Evolutionary conservation across 2,888 invertebrate species (phyloP), one percentile per base, ranked within the genome.

Genomic region (Muschampia plurimacula): DNA sequence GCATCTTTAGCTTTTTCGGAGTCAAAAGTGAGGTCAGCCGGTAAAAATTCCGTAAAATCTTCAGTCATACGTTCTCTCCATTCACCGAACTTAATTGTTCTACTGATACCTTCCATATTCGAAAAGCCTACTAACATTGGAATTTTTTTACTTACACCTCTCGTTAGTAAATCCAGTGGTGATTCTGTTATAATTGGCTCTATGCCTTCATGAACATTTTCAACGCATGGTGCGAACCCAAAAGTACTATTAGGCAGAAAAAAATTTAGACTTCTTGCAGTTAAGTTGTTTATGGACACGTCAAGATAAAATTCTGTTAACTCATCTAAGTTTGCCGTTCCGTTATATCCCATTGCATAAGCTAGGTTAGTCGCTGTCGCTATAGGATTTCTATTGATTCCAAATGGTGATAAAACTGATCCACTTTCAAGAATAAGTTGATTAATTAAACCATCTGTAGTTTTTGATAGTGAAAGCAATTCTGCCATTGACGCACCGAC

Each of bases 401-500:
- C 84, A 77, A 89, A 93, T 0, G 93, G 91, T 8, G 89, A 81
- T 36, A 94, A 78, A 2, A 89, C 91, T 15, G 93, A 91, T 3
- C 91, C 92, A 82, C 93, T 94, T 69, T 94, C 94, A 15, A 93
- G 76, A 74, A 92, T 88, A 2, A 93, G 73, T 82, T 91, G 91
- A 55, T 91, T 79, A 59, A 93, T 85, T 39, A 94, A 79, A 44
- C 92, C 92, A 36, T 83, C 80, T 32, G 90, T 81, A 69, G 86
- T 80, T 79, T 88, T 86, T 0, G 92, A 89, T 1, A 93, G 68
- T 0, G 86, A 83, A 15, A 92, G 78, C 4, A 94, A 64, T 70
- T 93, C 93, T 9, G 92, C 93, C 86, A 93, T 86, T 1, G 96
- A 91, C 0, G 97, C 97, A 8, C 97, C 97, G 7, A 97, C 96